phyloP scores from a whole-genome alignment of 1,140 invertebrate genomes.

The Dryas iulia region DNA sequence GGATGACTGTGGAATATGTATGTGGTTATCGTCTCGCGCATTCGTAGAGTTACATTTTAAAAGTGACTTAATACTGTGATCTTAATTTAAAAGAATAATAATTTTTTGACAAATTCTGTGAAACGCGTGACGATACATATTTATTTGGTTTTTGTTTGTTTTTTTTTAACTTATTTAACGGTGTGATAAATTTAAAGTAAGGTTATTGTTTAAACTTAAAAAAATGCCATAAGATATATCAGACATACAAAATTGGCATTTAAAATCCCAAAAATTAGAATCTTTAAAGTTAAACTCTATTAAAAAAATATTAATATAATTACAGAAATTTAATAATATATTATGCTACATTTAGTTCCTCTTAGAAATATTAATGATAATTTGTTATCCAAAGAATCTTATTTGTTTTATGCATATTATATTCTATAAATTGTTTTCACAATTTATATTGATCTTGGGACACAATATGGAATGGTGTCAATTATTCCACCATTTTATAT shows the following conservation, averaged over 20 bases:
- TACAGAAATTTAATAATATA: constrained; percentile 59
- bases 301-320: constrained; percentile 34
- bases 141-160: constrained; percentile 60
- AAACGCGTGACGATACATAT: constrained; percentile 62
- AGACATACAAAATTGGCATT: constrained; percentile 68
- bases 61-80: constrained; percentile 80
- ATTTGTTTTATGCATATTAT: constrained; percentile 66
- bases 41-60: constrained; percentile 75
- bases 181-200: constrained; percentile 75
- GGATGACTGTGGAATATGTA: constrained; percentile 79
- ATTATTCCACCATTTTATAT: constrained; percentile 44
- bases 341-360: constrained; percentile 74
- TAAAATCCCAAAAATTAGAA: constrained; percentile 50
- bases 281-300: constrained; percentile 42
- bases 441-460: constrained; percentile 13
- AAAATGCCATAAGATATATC: constrained; percentile 62
- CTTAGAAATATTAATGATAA: constrained; percentile 71
- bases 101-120: constrained; percentile 76
- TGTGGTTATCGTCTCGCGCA: constrained; percentile 63
- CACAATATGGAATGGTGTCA: constrained; percentile 55
- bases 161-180: constrained; percentile 68
- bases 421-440: constrained; percentile 63
- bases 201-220: constrained; percentile 25
- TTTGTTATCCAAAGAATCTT: constrained; percentile 78
- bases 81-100: constrained; percentile 77